A percentile compares a stretch with the other conserved stretches of the same genome.
These are phyloP conservation scores for Metalampra italica DNA, from an alignment of 2,888 invertebrate genomes.

Conservation along the genomic window DNA sequence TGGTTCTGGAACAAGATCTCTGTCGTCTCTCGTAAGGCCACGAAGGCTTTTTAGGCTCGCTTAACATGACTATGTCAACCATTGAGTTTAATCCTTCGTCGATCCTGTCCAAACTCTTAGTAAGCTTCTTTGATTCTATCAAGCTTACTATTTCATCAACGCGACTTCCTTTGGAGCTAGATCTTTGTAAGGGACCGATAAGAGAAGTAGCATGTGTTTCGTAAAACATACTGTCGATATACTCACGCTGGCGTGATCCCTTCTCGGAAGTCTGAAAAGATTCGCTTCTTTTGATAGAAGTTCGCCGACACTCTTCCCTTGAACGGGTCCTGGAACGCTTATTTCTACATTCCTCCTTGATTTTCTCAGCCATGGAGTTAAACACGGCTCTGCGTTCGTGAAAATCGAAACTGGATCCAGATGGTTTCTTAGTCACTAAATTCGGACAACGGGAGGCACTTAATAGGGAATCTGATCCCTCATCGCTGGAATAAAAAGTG, in stretches of 20 bases:
- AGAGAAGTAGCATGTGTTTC: conserved; percentile 63
- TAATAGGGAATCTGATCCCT: conserved; percentile 84
- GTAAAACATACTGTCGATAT: conserved; percentile 80
- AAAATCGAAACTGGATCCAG: conserved; percentile 60
- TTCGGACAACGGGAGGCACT: conserved; percentile 79
- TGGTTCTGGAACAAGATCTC: conserved; percentile 59
- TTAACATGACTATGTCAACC: conserved; percentile 84
- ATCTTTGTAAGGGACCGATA: conserved; percentile 36
- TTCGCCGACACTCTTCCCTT: conserved; percentile 53
- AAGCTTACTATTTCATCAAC: conserved; percentile 75
- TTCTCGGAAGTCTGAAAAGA: conserved; percentile 71
- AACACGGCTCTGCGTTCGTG: conserved; percentile 78
- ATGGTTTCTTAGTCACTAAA: conserved; percentile 53
- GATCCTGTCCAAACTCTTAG: conserved; percentile 88
- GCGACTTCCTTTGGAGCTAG: conserved; percentile 57
- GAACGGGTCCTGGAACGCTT: conserved; percentile 60
- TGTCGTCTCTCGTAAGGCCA: conserved; percentile 68
- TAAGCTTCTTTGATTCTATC: conserved; percentile 80
- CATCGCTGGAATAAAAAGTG: conserved; percentile 79
- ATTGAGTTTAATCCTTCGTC: conserved; percentile 85
- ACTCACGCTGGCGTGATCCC: conserved; percentile 65
- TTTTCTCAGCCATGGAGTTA: conserved; percentile 76
- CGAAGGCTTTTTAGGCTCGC: conserved; percentile 65
- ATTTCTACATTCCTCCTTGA: conserved; percentile 48
- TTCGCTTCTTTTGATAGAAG: conserved; percentile 66